Conservation (phyloP, 1,140 invertebrate species). For the Orchesella cincta region DNA sequence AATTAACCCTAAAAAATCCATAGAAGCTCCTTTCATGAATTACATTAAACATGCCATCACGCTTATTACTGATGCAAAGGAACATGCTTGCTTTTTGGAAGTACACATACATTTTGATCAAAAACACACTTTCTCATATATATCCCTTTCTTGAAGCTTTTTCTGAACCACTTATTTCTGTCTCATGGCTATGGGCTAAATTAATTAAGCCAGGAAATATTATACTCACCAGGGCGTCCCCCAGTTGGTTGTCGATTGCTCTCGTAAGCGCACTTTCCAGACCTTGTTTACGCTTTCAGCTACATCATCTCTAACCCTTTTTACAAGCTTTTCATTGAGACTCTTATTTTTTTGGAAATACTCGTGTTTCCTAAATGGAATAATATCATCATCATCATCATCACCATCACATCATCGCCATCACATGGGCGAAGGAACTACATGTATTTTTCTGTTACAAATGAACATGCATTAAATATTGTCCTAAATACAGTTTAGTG, state of each 20-base stretch:
- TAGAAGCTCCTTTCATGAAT: background rate
- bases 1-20: background rate
- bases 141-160: too few species aligned
- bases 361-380: background rate
- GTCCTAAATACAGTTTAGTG: background rate
- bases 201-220: conserved; percentile 47
- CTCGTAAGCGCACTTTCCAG: background rate
- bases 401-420: too few species aligned
- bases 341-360: conserved; percentile 9
- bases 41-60: background rate
- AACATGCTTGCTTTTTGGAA: background rate
- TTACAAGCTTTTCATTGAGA: background rate
- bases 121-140: too few species aligned
- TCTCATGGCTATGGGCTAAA: conserved; percentile 36
- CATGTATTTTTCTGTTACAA: background rate
- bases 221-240: conserved; percentile 39
- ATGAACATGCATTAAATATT: conserved; percentile 1
- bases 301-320: conserved; percentile 14
- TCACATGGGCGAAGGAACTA: background rate
- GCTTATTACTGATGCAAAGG: background rate
- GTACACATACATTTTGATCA: too few species aligned
- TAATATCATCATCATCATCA: too few species aligned
- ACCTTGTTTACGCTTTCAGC: conserved; percentile 11
- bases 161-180: conserved; percentile 15
- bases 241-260: conserved; percentile 21